Evolutionary conservation across 2,888 invertebrate species (phyloP).

Genomic region (Rhabditophanes sp.): DNA sequence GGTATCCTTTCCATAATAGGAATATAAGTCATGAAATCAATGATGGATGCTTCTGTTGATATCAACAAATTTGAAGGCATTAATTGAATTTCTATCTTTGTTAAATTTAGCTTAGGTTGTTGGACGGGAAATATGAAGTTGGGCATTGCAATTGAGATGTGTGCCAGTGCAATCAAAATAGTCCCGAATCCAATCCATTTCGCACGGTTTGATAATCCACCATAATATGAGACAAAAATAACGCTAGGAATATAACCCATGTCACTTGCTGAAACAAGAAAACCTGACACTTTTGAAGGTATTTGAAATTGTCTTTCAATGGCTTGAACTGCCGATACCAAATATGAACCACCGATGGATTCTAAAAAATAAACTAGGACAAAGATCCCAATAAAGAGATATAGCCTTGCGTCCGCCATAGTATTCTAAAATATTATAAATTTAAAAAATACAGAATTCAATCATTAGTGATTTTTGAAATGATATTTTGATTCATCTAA

Average conservation of each 20-base stretch:
- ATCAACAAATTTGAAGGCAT: conserved; percentile 4
- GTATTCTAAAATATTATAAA: no score
- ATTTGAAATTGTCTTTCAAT: conserved; percentile 43
- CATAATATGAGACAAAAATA: conserved; percentile 38
- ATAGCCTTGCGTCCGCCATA: no score
- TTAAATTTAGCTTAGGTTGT: conserved; percentile 21
- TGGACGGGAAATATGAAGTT: conserved; percentile 36
- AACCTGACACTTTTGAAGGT: conserved; percentile 34
- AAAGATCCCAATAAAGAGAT: conserved; percentile 30
- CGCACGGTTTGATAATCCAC: conserved; percentile 29
- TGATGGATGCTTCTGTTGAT: conserved; percentile 9
- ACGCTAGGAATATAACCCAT: conserved; percentile 42
- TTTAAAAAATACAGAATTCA: no score
- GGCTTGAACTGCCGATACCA: conserved; percentile 38
- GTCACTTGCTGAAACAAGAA: conserved; percentile 40
- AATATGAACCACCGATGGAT: conserved; percentile 27
- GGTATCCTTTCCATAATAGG: conserved; percentile 20
- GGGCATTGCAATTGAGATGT: conserved; percentile 34
- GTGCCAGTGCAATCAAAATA: conserved; percentile 34
- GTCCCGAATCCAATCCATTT: conserved; percentile 42
- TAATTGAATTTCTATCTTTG: conserved; percentile 19
- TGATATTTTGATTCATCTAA: no score
- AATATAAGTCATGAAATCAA: conserved; percentile 12
- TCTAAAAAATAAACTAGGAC: conserved; percentile 37
- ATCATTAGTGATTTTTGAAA: no score